Evolutionary conservation across 1,140 invertebrate genomes (phyloP), one percentile per base, ranked within the genome.

Genomic region (Drosophila pallidifrons): DNA sequence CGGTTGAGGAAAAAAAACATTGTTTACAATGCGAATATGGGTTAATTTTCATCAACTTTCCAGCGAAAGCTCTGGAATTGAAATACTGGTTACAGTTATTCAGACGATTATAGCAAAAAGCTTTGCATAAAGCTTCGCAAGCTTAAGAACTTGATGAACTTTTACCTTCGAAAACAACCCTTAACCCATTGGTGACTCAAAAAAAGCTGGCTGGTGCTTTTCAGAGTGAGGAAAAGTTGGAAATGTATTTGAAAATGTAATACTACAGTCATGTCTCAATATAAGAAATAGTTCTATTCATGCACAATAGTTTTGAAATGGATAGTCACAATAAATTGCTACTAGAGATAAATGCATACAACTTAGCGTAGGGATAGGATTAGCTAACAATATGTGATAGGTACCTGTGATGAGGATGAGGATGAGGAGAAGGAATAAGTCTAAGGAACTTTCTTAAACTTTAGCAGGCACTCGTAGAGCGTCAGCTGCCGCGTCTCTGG

Each of bases 391-490:
- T 35, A 74, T 57, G 45, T 28, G 38, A 38, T 41, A 55, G 28
- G 13, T 15, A 45, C 45, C 58, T 35, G 43, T 10, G 41, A 28
- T 1, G 6, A 7, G 13, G 6, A 16, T 8, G 2, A 15, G 20
- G 20, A 4, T 25, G 20, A 25, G 3, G 20, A 25, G 20, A 0
- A 20, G 20, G 20, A 25, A 25, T 3, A 25, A 25, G 59, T 41
- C 70, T 71, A 91, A 35, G 82, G 85, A 67, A 91, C 74, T 51
- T 76, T 85, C 60, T 88, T 91, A 68, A 92, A 92, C 71, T 91
- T 91, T 1, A 82, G 47, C 55, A 92, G 70, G 51, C 91, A 88
- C 67, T 92, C 91, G 43, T 81, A 88, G 28, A 92, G 77, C 3
- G 91, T 86, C 16, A 89, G 52, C 25, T 78, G 75, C 38, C 70